Base-by-base conservation (phyloP, 2,113 vertebrate species). In the Aptenodytes forsteri region DNA sequence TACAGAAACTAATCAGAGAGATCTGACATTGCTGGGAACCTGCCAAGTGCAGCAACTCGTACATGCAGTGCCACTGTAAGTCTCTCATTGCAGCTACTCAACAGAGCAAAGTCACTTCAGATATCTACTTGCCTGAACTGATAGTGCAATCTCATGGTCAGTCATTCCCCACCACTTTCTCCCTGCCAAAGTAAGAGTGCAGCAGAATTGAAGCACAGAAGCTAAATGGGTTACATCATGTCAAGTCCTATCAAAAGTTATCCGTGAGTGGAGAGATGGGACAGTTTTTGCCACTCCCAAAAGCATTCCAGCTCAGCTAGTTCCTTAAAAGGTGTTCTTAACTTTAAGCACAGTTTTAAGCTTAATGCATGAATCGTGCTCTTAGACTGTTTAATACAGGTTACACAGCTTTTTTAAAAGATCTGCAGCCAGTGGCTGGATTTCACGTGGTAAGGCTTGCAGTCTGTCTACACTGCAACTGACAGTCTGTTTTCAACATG, bases 1-100 rank as follows among this genome's bases (percentile, higher is more conserved):
- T 97, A 96, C 96, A 97, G 94, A 97, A 97, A 98, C 78, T 96
- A 91, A 98, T 97, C 96, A 96, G 94, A 92, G 67, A 92, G 93
- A 89, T 93, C 87, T 96, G 97, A 97, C 94, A 83, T 95, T 93
- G 78, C 82, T 94, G 95, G 95, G 90, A 96, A 69, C 56, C 64
- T 93, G 97, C 95, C 97, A 98, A 97, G 52, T 88, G 67, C 93
- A 89, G 59, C 81, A 83, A 38, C 62, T 96, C 5, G 4, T 87
- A 96, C 81, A 96, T 90, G 55, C 34, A 13, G 27, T 90, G 86
- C 83, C 92, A 49, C 69, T 91, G 80, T 70, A 83, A 93, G 90
- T 92, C 72, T 95, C 73, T 91, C 80, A 62, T 77, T 85, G 72
- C 89, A 92, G 91, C 89, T 93, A 52, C 91, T 94, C 52, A 36